Evolutionary conservation across 1,140 invertebrate species (phyloP), one percentile per base, ranked within the genome.

Genomic region (Pantala flavescens): DNA sequence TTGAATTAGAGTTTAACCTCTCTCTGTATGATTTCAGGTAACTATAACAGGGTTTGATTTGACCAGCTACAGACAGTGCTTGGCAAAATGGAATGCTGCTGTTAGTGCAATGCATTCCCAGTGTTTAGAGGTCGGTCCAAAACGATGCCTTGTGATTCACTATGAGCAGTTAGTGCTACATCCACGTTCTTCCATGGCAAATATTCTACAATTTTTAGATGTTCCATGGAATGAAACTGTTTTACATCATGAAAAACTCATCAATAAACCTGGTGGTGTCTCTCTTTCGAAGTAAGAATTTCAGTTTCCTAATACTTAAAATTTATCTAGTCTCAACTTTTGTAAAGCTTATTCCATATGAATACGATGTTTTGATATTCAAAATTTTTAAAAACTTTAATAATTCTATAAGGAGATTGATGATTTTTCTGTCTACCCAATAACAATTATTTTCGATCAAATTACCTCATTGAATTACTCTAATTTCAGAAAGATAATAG

Each of bases 31-130:
- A 36, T 36, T 36, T 36, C 81, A 93, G 91, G 94, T 99, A 73
- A 98, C 97, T 71, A 98, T 99, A 80, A 97, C 96, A 23, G 98
- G 98, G 1, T 99, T 99, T 85, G 95, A 99, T 85, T 84, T 99
- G 80, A 90, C 89, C 76, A 94, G 90, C 80, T 98, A 97, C 83
- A 88, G 94, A 74, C 94, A 97, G 83, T 98, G 96, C 82, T 83
- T 99, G 82, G 90, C 88, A 76, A 97, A 97, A 83, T 99, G 97
- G 98, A 99, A 98, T 84, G 88, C 90, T 79, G 96, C 96, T 23
- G 96, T 98, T 80, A 90, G 93, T 80, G 87, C 91, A 73, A 99
- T 99, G 97, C 91, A 97, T 83, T 88, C 90, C 75, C 95, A 98
- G 85, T 99, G 97, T 84, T 88, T 90, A 76, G 88, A 93, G 78